Conservation (phyloP, 37 sponge, comb jelly and placozoan genomes). For the Oopsacas minuta region DNA sequence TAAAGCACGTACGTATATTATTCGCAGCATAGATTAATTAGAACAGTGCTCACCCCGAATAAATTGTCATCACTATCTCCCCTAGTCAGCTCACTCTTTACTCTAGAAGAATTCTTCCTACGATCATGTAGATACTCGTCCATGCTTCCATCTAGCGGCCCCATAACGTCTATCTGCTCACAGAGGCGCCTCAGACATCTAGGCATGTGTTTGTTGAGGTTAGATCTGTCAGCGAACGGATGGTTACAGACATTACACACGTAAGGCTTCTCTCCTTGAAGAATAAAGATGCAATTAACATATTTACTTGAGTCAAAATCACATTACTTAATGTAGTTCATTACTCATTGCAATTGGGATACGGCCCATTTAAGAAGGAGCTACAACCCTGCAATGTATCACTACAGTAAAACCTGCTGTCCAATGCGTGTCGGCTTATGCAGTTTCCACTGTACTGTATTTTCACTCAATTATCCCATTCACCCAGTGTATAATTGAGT, state of each 20-base stretch:
- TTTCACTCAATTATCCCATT: too few relatives aligned
- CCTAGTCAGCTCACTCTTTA: background rate
- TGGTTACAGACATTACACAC: constrained; percentile 13
- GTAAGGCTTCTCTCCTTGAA: background rate
- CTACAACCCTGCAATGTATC: too few relatives aligned
- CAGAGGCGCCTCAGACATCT: background rate
- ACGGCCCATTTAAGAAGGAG: too few relatives aligned
- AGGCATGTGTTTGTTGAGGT: constrained; percentile 16
- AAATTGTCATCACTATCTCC: background rate
- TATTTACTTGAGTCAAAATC: too few relatives aligned
- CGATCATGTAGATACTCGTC: background rate
- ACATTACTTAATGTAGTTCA: too few relatives aligned
- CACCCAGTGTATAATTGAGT: too few relatives aligned
- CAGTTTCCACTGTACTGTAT: too few relatives aligned
- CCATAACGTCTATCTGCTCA: constrained; percentile 14
- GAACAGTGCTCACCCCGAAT: background rate
- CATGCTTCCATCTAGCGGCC: background rate
- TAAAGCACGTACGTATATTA: background rate
- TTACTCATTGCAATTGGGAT: too few relatives aligned
- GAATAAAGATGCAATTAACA: background rate
- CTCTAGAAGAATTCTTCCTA: background rate
- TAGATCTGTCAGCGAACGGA: constrained; percentile 7
- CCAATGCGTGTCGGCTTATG: too few relatives aligned
- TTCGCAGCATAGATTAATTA: background rate
- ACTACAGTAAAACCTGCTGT: too few relatives aligned